Evolutionary conservation across 2,888 invertebrate species (phyloP), one percentile per base, ranked within the genome.

Genomic region (Neoaliturus tenellus): DNA sequence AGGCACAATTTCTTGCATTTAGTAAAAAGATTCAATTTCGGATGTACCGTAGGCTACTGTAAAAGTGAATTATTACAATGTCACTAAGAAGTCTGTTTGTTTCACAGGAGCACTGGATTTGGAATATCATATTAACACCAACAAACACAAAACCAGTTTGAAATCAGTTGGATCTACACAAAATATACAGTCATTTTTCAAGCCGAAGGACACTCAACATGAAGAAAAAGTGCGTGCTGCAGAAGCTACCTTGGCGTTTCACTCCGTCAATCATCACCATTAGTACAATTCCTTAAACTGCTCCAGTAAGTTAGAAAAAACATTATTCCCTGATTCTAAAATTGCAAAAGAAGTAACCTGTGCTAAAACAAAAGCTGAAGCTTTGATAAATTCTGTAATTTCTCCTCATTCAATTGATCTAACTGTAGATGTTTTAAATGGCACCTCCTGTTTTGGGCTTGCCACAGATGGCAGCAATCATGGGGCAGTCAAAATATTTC

Each of bases 391-490:
- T 58, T 62, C 82, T 39, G 84, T 85, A 48, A 41, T 86, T 55
- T 82, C 85, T 78, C 81, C 85, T 75, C 80, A 83, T 55, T 48
- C 85, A 39, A 80, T 82, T 75, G 78, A 69, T 55, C 33, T 33
- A 23, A 44, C 80, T 58, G 55, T 39, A 17, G 69, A 62, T 55
- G 58, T 51, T 35, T 69, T 85, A 44, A 25, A 81, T 23, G 83
- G 69, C 17, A 51, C 33, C 62, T 41, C 41, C 14, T 85, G 41
- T 75, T 31, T 86, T 51, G 48, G 73, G 33, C 83, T 85, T 44
- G 48, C 84, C 39, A 84, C 84, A 35, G 86, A 86, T 71, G 73
- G 81, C 39, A 84, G 80, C 51, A 86, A 86, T 71, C 85, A 86
- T 58, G 73, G 73, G 35, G 58, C 78, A 14, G 41, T 71, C 31